Evolutionary conservation across 2,113 vertebrate species (phyloP).

Genomic region (Illadopsis cleaveri): DNA sequence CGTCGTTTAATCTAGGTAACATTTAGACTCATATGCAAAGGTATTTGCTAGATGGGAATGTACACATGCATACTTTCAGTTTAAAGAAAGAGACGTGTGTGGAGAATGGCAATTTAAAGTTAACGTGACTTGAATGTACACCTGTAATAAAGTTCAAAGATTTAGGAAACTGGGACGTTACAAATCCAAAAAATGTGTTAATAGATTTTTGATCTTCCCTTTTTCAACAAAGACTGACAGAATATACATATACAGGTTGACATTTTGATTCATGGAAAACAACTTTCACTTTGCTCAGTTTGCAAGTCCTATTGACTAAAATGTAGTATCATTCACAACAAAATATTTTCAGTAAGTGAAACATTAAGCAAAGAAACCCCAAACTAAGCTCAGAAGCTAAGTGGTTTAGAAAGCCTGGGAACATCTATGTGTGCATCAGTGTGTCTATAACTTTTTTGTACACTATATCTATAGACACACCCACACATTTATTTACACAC

Average conservation of each 20-base stretch:
- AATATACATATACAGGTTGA: constrained; percentile 74
- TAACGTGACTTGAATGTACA: constrained; percentile 52
- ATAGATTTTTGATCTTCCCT: constrained; percentile 75
- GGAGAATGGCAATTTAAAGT: constrained; percentile 63
- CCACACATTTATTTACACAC: constrained; percentile 51
- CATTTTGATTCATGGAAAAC: constrained; percentile 71
- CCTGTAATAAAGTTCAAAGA: constrained; percentile 64
- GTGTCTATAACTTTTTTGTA: constrained; percentile 43
- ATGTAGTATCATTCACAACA: constrained; percentile 71
- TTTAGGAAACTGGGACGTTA: constrained; percentile 67
- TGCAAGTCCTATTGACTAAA: constrained; percentile 71
- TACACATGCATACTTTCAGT: constrained; percentile 62
- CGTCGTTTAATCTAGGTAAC: constrained; percentile 32
- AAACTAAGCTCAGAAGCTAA: constrained; percentile 74
- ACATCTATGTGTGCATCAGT: constrained; percentile 32
- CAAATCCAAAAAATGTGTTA: constrained; percentile 64
- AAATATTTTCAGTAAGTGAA: constrained; percentile 72
- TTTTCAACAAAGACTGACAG: constrained; percentile 73
- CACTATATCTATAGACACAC: constrained; percentile 67
- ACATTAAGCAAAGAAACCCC: constrained; percentile 75
- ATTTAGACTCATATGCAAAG: constrained; percentile 16
- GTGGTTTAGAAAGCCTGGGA: constrained; percentile 70
- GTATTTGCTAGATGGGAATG: constrained; percentile 17
- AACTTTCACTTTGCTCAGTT: constrained; percentile 71
- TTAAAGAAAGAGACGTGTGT: constrained; percentile 68